A percentile compares a stretch with the other conserved stretches of the same genome.
These are phyloP conservation scores for Gasterosteus nipponicus DNA, from an alignment of 2,113 vertebrate genomes.

Conservation along the genomic window DNA sequence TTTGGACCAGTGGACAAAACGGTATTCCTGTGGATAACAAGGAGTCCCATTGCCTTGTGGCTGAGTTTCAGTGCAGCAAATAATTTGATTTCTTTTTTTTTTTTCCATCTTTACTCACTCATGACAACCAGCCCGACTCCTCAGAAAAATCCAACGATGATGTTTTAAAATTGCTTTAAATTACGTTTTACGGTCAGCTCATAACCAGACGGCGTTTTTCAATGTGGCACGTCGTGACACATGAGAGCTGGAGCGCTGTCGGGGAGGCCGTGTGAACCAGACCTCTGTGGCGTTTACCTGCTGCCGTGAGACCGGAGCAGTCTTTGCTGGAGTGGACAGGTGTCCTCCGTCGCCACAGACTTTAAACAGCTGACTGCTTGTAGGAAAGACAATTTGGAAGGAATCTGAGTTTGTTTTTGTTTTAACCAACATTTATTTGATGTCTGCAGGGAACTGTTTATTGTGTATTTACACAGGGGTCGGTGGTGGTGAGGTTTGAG, in stretches of 20 bases:
- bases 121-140: constrained; percentile 21
- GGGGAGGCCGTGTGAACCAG: constrained; percentile 31
- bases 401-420: constrained; percentile 63
- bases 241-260: constrained; percentile 9
- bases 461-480: constrained; percentile 53
- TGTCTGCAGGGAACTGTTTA: constrained; percentile 62
- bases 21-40: constrained; percentile 20
- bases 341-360: constrained; percentile 62
- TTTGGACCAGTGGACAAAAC: constrained; percentile 54
- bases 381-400: constrained; percentile 47
- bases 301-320: constrained; percentile 39
- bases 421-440: constrained; percentile 61
- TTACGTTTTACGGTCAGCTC: constrained; percentile 10
- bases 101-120: constrained; percentile 6
- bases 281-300: constrained; percentile 26
- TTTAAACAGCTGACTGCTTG: constrained; percentile 68
- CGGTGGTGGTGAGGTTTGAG: constrained; percentile 52
- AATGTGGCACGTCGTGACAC: constrained; percentile 19
- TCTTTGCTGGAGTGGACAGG: constrained; percentile 62
- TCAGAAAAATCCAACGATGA: constrained; percentile 8
- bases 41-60: constrained; percentile 1
- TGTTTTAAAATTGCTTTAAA: constrained; percentile 12
- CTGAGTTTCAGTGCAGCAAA: constrained; percentile 34
- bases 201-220: constrained; percentile 29
- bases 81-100: background rate